Evolutionary conservation across 53 echinoderm and acorn worm species (phyloP), one percentile per base, ranked within the genome.

Genomic region (Luidia sarsii): DNA sequence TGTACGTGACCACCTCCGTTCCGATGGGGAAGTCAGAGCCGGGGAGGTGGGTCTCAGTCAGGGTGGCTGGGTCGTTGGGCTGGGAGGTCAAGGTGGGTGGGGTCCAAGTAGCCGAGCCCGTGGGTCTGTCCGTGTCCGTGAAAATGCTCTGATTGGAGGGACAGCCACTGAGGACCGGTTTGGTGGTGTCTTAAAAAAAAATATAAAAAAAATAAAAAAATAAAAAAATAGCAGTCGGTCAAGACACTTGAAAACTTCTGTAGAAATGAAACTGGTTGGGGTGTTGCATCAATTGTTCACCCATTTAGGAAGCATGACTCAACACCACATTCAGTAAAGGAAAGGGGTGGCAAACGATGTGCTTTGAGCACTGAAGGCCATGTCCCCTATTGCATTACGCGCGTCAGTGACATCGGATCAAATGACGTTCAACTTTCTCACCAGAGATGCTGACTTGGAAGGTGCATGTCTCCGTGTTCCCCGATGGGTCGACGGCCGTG

Each of bases 391-490:
- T n/a, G n/a, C n/a, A n/a, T n/a, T n/a, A n/a, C n/a, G n/a, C n/a
- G n/a, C n/a, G n/a, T n/a, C n/a, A n/a, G n/a, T n/a, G n/a, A n/a
- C n/a, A n/a, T n/a, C n/a, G n/a, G n/a, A n/a, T n/a, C n/a, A n/a
- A n/a, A n/a, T n/a, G n/a, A n/a, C n/a, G n/a, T n/a, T n/a, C n/a
- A n/a, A n/a, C n/a, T n/a, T n/a, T n/a, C 83, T 65, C 48, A 91
- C 77, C 87, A 41, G 48, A 39, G 4, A 87, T 75, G 71, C 34
- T 71, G n/a, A 86, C 87, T n/a, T 36, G 33, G 59, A 91, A 91
- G 13, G 50, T 48, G 55, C 87, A 87, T 3, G 32, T 33, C 4
- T 8, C 87, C 0, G 21, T 19, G 30, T 91, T 91, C 23, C 66
- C 80, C 3, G 83, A 85, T 21, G 80, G 71, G 63, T 91, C 91